phyloP scores from a whole-genome alignment of 2,888 invertebrate genomes.

The Phortica magna region DNA sequence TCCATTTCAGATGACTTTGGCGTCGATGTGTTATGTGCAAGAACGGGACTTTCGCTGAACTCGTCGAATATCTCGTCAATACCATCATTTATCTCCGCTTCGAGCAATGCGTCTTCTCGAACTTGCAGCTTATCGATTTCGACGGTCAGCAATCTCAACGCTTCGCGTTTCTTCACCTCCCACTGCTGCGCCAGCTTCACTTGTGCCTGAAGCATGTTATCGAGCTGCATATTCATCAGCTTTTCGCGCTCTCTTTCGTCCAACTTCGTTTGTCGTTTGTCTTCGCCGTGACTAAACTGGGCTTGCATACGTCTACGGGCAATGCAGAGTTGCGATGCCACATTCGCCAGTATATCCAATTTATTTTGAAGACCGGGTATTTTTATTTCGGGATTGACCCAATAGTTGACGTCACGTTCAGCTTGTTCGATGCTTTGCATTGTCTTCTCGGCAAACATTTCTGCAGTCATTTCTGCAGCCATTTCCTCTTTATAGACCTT shows the following conservation, averaged over 20 bases:
- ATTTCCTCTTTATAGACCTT: too few species aligned
- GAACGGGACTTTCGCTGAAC: slow-evolving; percentile 49
- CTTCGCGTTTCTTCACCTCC: slow-evolving; percentile 60
- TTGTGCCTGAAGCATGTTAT: too few species aligned
- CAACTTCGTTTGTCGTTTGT: too few species aligned
- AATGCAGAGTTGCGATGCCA: too few species aligned
- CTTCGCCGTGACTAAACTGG: too few species aligned
- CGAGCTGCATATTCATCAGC: slow-evolving; percentile 50
- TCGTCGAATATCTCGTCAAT: slow-evolving; percentile 28
- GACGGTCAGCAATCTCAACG: slow-evolving; percentile 51
- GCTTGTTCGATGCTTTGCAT: too few species aligned
- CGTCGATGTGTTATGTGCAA: slow-evolving; percentile 54
- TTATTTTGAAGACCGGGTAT: neutral
- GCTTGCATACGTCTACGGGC: too few species aligned
- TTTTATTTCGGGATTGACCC: neutral
- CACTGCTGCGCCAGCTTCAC: slow-evolving; percentile 52
- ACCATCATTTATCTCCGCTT: slow-evolving; percentile 25
- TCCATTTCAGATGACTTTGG: slow-evolving; percentile 47
- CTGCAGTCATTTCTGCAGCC: too few species aligned
- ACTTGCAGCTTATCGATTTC: slow-evolving; percentile 59
- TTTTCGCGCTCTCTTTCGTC: slow-evolving; percentile 38
- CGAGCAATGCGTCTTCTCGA: slow-evolving; percentile 45
- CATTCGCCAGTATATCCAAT: slow-evolving; percentile 39
- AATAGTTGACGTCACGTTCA: too few species aligned
- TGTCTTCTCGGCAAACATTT: too few species aligned